Conservation (phyloP, 1,140 invertebrate species). For the Limonius californicus region DNA sequence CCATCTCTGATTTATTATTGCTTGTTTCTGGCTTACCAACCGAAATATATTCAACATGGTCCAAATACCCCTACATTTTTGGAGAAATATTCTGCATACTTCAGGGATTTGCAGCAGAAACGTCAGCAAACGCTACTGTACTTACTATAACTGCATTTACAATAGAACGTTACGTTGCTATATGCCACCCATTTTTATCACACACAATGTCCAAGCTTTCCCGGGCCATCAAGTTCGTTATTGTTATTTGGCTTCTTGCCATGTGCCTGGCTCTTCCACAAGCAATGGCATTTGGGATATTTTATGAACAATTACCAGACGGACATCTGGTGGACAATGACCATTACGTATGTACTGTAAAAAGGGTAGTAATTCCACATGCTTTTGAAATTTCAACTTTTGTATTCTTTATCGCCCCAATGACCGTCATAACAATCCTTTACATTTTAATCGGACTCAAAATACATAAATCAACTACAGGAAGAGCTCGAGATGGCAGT, state of each 20-base stretch:
- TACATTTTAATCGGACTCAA: slow-evolving; percentile 68
- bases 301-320: slow-evolving; percentile 48
- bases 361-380: slow-evolving; percentile 45
- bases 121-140: slow-evolving; percentile 89
- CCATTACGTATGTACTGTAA: slow-evolving; percentile 38
- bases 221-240: slow-evolving; percentile 65
- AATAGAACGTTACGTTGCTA: slow-evolving; percentile 92
- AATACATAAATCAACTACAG: slow-evolving; percentile 51
- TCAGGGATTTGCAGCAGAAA: slow-evolving; percentile 69
- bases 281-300: slow-evolving; percentile 69
- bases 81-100: slow-evolving; percentile 73
- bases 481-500: slow-evolving; percentile 34
- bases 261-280: slow-evolving; percentile 77
- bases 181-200: slow-evolving; percentile 86
- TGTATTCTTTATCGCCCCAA: slow-evolving; percentile 56
- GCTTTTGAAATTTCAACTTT: slow-evolving; percentile 55
- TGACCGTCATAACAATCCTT: slow-evolving; percentile 59
- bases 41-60: slow-evolving; percentile 86
- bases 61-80: slow-evolving; percentile 77
- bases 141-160: slow-evolving; percentile 92
- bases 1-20: slow-evolving; percentile 87
- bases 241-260: slow-evolving; percentile 63
- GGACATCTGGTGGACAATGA: slow-evolving; percentile 55
- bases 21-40: slow-evolving; percentile 76
- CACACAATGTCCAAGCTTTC: slow-evolving; percentile 81